Percentiles rank a stretch among this genome's conserved stretches.
Evolutionary conservation across 2,888 invertebrate species (phyloP).

Genomic region (Desoria tigrina): DNA sequence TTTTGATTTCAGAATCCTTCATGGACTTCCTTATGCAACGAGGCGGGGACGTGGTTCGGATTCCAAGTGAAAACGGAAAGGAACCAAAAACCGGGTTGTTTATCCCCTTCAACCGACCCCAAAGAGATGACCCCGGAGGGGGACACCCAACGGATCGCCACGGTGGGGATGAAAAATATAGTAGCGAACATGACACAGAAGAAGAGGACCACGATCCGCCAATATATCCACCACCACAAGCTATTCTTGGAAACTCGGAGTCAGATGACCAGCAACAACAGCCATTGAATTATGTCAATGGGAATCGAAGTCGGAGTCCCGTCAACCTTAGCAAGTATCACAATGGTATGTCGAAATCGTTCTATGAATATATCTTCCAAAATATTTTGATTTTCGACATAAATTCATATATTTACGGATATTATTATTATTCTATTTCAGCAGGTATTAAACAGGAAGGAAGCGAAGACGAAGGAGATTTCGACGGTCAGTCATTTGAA

Average conservation of each 20-base stretch:
- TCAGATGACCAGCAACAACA: background rate
- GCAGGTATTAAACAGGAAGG: background rate
- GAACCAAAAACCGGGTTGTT: slow-evolving; percentile 32
- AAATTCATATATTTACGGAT: no score
- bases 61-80: slow-evolving; percentile 27
- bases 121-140: background rate
- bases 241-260: slow-evolving; percentile 25
- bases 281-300: slow-evolving; percentile 4
- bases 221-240: slow-evolving; percentile 30
- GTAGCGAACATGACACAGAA: slow-evolving; percentile 12
- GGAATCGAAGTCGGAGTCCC: background rate
- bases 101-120: slow-evolving; percentile 20
- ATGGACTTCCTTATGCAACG: slow-evolving; percentile 35
- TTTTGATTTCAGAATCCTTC: slow-evolving; percentile 43
- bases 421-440: no score
- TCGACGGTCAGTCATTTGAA: background rate
- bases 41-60: slow-evolving; percentile 34
- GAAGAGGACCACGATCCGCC: background rate
- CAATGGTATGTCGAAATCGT: no score
- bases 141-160: background rate
- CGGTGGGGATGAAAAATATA: slow-evolving; percentile 9
- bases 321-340: slow-evolving; percentile 8
- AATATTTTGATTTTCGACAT: no score
- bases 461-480: background rate
- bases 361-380: no score